Percentiles rank a stretch among this genome's conserved stretches.
Conservation (phyloP, 2,113 vertebrate genomes). For the Microcebus murinus region DNA sequence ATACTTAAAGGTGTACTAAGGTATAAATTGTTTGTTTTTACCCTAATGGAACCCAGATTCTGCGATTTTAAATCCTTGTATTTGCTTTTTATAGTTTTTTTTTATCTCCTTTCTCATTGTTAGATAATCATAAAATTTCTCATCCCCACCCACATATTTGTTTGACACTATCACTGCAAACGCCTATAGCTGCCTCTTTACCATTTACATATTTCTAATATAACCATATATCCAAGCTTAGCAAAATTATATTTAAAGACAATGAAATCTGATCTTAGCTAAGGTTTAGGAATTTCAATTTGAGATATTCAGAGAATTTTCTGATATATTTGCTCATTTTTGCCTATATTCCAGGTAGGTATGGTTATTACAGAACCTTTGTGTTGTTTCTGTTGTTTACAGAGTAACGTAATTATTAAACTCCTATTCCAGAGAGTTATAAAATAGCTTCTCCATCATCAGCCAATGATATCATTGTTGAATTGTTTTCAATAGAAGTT, state of each 20-base stretch:
- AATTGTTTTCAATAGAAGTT: background rate
- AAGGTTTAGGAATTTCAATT: background rate
- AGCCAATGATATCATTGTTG: background rate
- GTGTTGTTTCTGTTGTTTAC: background rate
- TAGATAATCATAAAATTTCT: background rate
- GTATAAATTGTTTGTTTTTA: background rate
- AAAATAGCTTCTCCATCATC: background rate
- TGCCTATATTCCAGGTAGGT: background rate
- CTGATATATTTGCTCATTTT: background rate
- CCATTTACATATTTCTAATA: background rate
- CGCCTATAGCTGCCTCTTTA: background rate
- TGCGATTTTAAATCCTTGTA: background rate
- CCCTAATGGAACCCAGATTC: background rate
- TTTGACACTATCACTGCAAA: background rate
- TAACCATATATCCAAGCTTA: background rate
- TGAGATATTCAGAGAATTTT: background rate
- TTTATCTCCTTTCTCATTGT: background rate
- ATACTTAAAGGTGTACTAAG: background rate
- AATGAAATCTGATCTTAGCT: constrained; percentile 26
- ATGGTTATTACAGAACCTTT: background rate
- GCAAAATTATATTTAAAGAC: constrained; percentile 8
- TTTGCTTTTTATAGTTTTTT: background rate
- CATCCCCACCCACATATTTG: constrained; percentile 33
- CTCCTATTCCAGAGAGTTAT: background rate
- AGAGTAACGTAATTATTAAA: constrained; percentile 8